Evolutionary conservation across 2,888 invertebrate species (phyloP).

Genomic region (Rhagium mordax): DNA sequence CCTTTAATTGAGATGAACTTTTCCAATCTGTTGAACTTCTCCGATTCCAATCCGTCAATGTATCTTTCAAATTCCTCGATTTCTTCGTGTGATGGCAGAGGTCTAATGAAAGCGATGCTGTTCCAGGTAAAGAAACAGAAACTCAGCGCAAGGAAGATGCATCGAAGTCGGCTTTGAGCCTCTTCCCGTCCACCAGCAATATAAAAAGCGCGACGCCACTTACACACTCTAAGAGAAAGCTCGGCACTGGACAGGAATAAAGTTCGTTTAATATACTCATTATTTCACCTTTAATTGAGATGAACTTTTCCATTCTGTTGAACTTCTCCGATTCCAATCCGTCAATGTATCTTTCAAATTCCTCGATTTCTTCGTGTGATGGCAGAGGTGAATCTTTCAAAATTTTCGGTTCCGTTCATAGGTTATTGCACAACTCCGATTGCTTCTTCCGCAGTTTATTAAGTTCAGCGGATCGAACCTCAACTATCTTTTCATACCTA

Average conservation of each 20-base stretch:
- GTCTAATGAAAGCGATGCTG: too few relatives aligned
- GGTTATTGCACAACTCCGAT: slow-evolving; percentile 71
- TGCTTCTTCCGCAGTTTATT: slow-evolving; percentile 73
- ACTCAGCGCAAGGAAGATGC: too few relatives aligned
- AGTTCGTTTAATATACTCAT: slow-evolving; percentile 66
- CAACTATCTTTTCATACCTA: slow-evolving; percentile 72
- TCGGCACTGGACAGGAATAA: too few relatives aligned
- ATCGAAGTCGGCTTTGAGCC: too few relatives aligned
- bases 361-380: slow-evolving; percentile 74
- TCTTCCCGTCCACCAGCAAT: too few relatives aligned
- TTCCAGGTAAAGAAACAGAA: too few relatives aligned
- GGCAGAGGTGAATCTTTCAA: slow-evolving; percentile 74
- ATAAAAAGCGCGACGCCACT: too few relatives aligned
- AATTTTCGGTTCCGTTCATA: slow-evolving; percentile 71
- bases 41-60: slow-evolving; percentile 75
- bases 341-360: slow-evolving; percentile 75
- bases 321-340: slow-evolving; percentile 76
- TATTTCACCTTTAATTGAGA: slow-evolving; percentile 66
- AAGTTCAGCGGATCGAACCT: slow-evolving; percentile 71
- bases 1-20: slow-evolving; percentile 63
- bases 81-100: slow-evolving; percentile 77
- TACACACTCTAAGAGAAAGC: too few relatives aligned
- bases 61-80: slow-evolving; percentile 75
- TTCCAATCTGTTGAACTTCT: too few relatives aligned
- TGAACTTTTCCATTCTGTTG: slow-evolving; percentile 69